Evolutionary conservation across 2,888 invertebrate genomes (phyloP).

Genomic region (Drosophila diplacantha): DNA sequence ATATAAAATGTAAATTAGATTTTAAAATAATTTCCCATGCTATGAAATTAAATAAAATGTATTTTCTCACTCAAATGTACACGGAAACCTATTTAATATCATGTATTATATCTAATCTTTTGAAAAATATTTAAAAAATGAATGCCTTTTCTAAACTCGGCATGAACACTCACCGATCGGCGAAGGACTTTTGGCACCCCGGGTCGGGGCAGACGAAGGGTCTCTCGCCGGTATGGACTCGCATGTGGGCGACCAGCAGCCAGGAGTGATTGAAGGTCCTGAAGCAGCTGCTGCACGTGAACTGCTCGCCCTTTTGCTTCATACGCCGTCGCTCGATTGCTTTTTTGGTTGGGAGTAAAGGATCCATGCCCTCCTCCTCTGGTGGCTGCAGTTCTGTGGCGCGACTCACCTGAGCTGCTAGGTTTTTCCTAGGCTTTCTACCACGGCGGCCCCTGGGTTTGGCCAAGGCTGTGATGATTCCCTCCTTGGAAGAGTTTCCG

Average conservation of each 20-base stretch:
- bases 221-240: slow-evolving; percentile 84
- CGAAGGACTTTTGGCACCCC: slow-evolving; percentile 82
- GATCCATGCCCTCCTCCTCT: too few species aligned
- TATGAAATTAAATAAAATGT: too few species aligned
- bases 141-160: not conserved
- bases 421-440: not conserved
- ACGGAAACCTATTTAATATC: too few species aligned
- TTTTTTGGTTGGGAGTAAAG: slow-evolving; percentile 9
- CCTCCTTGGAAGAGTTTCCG: not conserved
- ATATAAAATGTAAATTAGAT: too few species aligned
- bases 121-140: too few species aligned
- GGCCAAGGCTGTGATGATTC: slow-evolving; percentile 38
- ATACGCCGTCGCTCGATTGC: slow-evolving; percentile 33
- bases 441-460: slow-evolving; percentile 1
- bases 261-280: slow-evolving; percentile 85
- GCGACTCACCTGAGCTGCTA: not conserved
- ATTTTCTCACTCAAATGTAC: too few species aligned
- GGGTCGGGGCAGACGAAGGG: slow-evolving; percentile 83
- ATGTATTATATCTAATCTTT: too few species aligned
- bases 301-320: slow-evolving; percentile 48
- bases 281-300: slow-evolving; percentile 78
- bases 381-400: not conserved
- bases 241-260: slow-evolving; percentile 84
- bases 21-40: not conserved
- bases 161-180: slow-evolving; percentile 77